Base-by-base conservation (phyloP, 92 coral and sea anemone species). In the Phenganax stokvisi region DNA sequence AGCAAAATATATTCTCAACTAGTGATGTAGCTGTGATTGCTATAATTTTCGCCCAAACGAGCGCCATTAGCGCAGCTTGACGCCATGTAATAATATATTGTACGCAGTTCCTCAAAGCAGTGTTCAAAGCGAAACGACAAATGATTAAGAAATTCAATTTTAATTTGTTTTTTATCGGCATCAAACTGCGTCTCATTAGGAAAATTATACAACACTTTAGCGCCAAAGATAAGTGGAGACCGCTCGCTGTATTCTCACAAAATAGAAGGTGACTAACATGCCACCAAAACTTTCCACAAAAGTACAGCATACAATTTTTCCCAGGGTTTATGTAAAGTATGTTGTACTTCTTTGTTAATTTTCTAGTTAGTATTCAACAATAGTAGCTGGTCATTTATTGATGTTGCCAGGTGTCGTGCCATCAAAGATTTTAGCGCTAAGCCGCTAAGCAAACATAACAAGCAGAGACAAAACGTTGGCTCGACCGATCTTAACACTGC, bases 121-220 rank as follows among this genome's bases (percentile, higher is more conserved):
- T 57, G 81, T 76, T 59, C 81, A 76, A 76, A 76, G 81, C 56
- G 81, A 31, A 57, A 76, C 81, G 81, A 57, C 81, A 58, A 59
- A 70, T 76, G 69, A 76, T 76, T 76, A 57, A 58, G 81, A 76
- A 76, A 76, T 76, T 76, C 31, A 76, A 57, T 76, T 76, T 76
- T 76, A 76, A 76, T 76, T 76, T 76, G 81, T 57, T 76, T 76
- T 76, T 76, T 76, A 76, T 76, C 81, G 81, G 81, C 81, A 76
- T 47, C 81, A 76, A 57, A 76, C 81, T 27, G 81, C 81, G 81
- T 53, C 81, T 76, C 81, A 76, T 76, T 76, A 76, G 51, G 44
- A 11, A 59, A 76, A 57, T 76, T 76, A 76, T 28, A 76, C 70
- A 59, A 76, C 81, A 59, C 81, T 76, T 76, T 76, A 29, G 30